Conservation (phyloP, 2,888 invertebrate genomes). For the Anagyrus pseudococci region DNA sequence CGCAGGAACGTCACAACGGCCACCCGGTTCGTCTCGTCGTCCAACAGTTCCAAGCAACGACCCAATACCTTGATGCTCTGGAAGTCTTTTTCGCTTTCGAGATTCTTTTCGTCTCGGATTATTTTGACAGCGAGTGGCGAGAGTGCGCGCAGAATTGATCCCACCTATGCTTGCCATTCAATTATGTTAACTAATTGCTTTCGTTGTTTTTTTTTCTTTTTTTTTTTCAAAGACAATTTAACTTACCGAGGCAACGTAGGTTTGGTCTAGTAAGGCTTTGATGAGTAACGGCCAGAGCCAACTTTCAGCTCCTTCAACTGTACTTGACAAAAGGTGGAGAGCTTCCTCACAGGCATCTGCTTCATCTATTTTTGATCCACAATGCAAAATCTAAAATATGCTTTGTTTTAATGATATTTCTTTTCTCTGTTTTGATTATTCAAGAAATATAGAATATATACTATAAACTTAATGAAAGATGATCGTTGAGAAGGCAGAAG, state of each 20-base stretch:
- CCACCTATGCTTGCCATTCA: conserved; percentile 39
- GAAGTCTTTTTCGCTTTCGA: conserved; percentile 46
- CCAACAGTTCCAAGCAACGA: conserved; percentile 52
- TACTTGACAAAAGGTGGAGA: conserved; percentile 54
- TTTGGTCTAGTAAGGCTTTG: conserved; percentile 48
- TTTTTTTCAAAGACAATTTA: not conserved
- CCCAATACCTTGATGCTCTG: conserved; percentile 50
- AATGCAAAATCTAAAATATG: conserved; percentile 44
- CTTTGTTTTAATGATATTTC: too few species aligned
- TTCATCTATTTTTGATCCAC: conserved; percentile 48
- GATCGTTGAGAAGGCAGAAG: conserved; percentile 53
- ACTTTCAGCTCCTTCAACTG: conserved; percentile 54
- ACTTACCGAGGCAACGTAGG: conserved; percentile 47
- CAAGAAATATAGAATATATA: conserved; percentile 34
- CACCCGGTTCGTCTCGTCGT: conserved; percentile 46
- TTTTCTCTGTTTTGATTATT: too few species aligned
- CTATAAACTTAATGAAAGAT: conserved; percentile 53
- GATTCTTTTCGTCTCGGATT: conserved; percentile 43
- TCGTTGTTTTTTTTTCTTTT: too few species aligned
- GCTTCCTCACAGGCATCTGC: conserved; percentile 54
- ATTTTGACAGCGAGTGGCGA: conserved; percentile 51
- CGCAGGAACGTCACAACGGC: conserved; percentile 48
- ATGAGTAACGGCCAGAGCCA: conserved; percentile 57
- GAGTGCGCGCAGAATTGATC: conserved; percentile 50
- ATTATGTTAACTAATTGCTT: not conserved